Evolutionary conservation across 2,113 vertebrate genomes (phyloP).

Genomic region (Dipodomys spectabilis): DNA sequence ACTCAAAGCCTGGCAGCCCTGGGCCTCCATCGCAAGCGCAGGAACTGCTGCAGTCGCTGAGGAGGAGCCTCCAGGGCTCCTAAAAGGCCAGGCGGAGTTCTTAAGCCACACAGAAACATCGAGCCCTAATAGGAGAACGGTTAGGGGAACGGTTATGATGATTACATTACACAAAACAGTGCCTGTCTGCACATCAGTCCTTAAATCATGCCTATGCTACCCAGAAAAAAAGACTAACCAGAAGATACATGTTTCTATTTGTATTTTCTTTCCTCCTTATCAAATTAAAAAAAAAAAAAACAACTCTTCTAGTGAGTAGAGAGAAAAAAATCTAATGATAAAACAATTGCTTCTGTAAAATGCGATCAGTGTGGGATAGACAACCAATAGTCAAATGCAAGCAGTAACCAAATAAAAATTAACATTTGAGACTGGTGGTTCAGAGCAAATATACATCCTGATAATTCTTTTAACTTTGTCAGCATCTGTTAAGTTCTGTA

Average conservation of each 20-base stretch:
- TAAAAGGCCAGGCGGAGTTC: neutral
- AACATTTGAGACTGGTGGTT: conserved; percentile 9
- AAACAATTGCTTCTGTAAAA: conserved; percentile 20
- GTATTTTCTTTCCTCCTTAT: neutral
- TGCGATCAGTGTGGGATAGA: neutral
- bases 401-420: neutral
- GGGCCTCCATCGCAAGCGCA: neutral
- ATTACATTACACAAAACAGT: neutral
- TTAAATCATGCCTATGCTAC: neutral
- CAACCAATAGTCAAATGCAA: conserved; percentile 9
- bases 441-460: neutral
- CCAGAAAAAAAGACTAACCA: neutral
- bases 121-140: neutral
- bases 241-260: neutral
- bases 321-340: neutral
- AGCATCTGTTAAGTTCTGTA: neutral
- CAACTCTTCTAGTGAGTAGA: neutral
- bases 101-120: neutral
- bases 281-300: neutral
- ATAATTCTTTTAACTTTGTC: conserved; percentile 33
- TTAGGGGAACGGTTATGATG: neutral
- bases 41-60: neutral
- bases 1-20: neutral
- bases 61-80: neutral
- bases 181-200: neutral